These are phyloP conservation scores for Drosophila pachea DNA, from an alignment of 1,140 invertebrate genomes.

Conservation along the genomic window DNA sequence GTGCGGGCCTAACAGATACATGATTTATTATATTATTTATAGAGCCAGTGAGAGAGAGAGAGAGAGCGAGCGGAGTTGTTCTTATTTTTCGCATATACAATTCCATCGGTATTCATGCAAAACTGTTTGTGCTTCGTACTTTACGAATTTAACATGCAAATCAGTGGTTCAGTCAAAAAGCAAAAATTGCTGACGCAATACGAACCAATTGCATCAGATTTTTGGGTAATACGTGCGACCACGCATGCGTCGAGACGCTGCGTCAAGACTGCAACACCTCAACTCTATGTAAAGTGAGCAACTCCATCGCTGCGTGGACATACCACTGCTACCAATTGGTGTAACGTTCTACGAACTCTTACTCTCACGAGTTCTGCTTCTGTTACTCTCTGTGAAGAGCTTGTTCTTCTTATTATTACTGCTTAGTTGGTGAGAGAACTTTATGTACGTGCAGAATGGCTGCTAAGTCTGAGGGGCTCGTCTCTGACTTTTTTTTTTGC, in stretches of 20 bases:
- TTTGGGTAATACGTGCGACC: slow-evolving; percentile 48
- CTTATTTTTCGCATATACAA: neutral
- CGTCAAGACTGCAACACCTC: slow-evolving; percentile 9
- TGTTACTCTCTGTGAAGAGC: neutral
- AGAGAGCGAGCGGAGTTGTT: neutral
- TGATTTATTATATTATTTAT: slow-evolving; percentile 33
- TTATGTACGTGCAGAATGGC: slow-evolving; percentile 35
- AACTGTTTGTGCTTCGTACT: slow-evolving; percentile 7
- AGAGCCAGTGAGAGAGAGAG: too few relatives aligned
- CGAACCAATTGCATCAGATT: slow-evolving; percentile 64
- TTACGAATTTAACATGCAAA: slow-evolving; percentile 6
- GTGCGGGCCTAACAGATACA: slow-evolving; percentile 10
- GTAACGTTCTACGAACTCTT: neutral
- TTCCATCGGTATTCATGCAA: slow-evolving; percentile 2
- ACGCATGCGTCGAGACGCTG: slow-evolving; percentile 38
- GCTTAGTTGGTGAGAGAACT: slow-evolving; percentile 2
- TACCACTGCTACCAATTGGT: slow-evolving; percentile 35
- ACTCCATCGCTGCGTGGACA: slow-evolving; percentile 10
- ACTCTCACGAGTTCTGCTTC: slow-evolving; percentile 9
- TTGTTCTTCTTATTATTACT: slow-evolving; percentile 3
- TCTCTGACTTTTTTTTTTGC: slow-evolving; percentile 30
- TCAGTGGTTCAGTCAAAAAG: neutral
- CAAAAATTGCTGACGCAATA: slow-evolving; percentile 60
- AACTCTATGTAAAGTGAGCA: neutral
- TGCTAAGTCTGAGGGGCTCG: slow-evolving; percentile 56